A percentile compares a stretch with the other conserved stretches of the same genome.
These are phyloP conservation scores for Helicoverpa armigera DNA, from an alignment of 1,140 invertebrate species.

Conservation along the genomic window DNA sequence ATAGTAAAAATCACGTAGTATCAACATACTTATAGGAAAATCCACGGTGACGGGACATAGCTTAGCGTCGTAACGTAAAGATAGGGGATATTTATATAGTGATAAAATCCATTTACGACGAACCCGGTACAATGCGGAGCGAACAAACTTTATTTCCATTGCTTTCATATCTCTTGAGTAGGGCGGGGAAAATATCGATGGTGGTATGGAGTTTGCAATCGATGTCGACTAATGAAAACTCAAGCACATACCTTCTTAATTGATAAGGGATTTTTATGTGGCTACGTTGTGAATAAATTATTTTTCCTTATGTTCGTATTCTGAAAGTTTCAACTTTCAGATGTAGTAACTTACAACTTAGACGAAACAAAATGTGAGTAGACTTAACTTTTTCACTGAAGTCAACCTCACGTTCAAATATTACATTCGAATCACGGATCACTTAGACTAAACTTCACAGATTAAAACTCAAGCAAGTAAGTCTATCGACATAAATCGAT, in stretches of 20 bases:
- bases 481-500: constrained; percentile 8
- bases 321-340: not conserved
- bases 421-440: too few relatives aligned
- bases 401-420: too few relatives aligned
- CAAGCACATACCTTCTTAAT: too few relatives aligned
- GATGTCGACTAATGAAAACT: not conserved
- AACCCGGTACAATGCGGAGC: constrained; percentile 75
- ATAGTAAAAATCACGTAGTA: constrained; percentile 47
- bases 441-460: too few relatives aligned
- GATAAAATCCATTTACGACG: constrained; percentile 84
- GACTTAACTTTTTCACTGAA: too few relatives aligned
- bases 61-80: constrained; percentile 65
- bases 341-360: not conserved
- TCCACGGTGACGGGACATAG: constrained; percentile 64
- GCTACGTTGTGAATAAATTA: not conserved
- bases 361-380: too few relatives aligned
- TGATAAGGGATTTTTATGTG: not conserved
- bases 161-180: constrained; percentile 77
- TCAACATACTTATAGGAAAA: constrained; percentile 58
- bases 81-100: constrained; percentile 80
- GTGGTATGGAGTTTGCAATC: constrained; percentile 2
- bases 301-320: too few relatives aligned
- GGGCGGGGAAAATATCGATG: constrained; percentile 56
- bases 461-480: not conserved
- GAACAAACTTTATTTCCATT: constrained; percentile 85